These are phyloP conservation scores for Phylloscopus whistleri DNA, from an alignment of 2,113 vertebrate species.

Conservation along the genomic window DNA sequence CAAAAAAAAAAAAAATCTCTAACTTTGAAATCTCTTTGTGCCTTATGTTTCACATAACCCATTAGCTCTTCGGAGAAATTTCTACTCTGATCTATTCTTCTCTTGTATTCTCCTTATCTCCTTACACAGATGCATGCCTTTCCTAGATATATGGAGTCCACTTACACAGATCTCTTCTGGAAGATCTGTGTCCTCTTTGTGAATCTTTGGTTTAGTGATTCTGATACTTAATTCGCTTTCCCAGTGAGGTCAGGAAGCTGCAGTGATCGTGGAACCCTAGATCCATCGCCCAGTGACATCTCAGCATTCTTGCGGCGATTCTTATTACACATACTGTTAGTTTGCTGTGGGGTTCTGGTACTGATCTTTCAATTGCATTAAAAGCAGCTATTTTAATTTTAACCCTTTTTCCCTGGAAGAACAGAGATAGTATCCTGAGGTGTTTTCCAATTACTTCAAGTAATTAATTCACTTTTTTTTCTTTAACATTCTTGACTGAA, in stretches of 20 bases:
- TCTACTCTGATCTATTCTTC: not conserved
- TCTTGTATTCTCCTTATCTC: not conserved
- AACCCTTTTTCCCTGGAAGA: not conserved
- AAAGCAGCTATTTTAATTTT: not conserved
- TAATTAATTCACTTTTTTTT: not conserved
- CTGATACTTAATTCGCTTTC: not conserved
- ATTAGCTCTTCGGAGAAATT: not conserved
- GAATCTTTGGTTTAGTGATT: not conserved
- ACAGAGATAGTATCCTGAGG: not conserved
- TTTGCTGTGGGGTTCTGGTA: not conserved
- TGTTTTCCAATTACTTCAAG: not conserved
- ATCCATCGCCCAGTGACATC: not conserved
- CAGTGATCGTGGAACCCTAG: not conserved
- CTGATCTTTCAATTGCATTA: conserved; percentile 9
- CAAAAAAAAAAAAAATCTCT: not conserved
- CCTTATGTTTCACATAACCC: not conserved
- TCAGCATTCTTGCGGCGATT: not conserved
- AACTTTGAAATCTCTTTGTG: not conserved
- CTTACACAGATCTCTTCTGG: not conserved
- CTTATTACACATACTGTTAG: not conserved
- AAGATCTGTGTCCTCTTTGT: not conserved
- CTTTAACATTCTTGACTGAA: not conserved
- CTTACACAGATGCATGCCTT: not conserved
- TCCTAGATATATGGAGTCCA: not conserved
- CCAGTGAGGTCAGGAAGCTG: not conserved